phyloP scores from a whole-genome alignment of 2,113 vertebrate genomes.

The Regulus satrapa region DNA sequence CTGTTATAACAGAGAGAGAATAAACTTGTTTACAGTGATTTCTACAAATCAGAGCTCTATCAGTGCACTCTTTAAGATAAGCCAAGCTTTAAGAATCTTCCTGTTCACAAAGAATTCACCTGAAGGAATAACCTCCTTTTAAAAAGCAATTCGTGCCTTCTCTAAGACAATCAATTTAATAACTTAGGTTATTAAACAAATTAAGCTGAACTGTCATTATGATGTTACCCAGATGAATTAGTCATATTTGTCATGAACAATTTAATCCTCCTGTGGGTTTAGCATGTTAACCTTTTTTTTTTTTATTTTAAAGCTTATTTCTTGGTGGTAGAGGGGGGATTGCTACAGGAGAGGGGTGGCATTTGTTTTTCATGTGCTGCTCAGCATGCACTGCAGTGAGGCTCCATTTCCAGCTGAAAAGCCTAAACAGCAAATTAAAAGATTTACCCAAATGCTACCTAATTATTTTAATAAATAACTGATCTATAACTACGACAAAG shows the following conservation, averaged over 20 bases:
- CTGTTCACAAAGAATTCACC: not conserved
- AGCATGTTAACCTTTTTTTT: not conserved
- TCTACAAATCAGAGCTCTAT: not conserved
- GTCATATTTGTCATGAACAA: not conserved
- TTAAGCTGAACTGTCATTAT: not conserved
- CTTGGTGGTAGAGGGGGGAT: too few relatives aligned
- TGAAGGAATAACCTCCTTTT: not conserved
- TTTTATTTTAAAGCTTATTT: not conserved
- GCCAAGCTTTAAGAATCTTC: not conserved
- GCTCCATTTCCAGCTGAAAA: not conserved
- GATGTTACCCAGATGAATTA: not conserved
- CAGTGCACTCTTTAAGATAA: not conserved
- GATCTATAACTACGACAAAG: not conserved
- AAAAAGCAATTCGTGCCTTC: not conserved
- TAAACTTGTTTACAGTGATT: not conserved
- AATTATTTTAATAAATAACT: not conserved
- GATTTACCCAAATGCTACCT: not conserved
- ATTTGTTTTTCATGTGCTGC: not conserved
- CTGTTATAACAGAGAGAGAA: not conserved
- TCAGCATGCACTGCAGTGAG: not conserved
- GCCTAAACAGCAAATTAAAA: not conserved
- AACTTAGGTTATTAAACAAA: not conserved
- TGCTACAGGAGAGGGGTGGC: too few relatives aligned
- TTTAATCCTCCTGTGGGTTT: not conserved
- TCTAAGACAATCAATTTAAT: not conserved